Evolutionary conservation across 2,113 vertebrate genomes (phyloP).

Genomic region (Hydropotes inermis): DNA sequence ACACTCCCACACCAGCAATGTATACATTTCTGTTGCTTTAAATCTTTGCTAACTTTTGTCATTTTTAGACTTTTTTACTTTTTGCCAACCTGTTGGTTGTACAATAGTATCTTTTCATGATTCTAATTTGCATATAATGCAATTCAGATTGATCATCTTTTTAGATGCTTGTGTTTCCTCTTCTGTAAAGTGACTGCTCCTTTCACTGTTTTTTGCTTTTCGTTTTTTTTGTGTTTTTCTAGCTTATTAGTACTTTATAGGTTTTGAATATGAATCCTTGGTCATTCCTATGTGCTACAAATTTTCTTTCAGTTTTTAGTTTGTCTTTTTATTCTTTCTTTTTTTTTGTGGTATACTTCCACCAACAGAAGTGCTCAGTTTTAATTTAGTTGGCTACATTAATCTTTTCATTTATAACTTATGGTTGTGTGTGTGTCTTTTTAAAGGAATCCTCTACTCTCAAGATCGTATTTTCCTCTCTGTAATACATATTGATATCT

Average conservation of each 20-base stretch:
- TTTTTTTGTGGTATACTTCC: neutral
- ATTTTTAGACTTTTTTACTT: neutral
- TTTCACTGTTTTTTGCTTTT: neutral
- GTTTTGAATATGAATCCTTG: neutral
- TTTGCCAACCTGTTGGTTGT: neutral
- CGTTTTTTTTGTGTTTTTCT: neutral
- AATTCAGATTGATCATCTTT: neutral
- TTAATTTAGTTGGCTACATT: neutral
- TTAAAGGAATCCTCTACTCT: neutral
- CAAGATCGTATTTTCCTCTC: neutral
- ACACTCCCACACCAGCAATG: neutral
- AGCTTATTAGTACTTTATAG: neutral
- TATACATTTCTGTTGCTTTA: neutral
- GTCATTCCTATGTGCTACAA: neutral
- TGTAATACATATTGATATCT: neutral
- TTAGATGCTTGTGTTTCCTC: neutral
- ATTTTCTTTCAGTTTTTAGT: constrained; percentile 4
- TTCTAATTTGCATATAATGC: neutral
- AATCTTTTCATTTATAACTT: neutral
- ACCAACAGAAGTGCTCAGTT: neutral
- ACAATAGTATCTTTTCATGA: neutral
- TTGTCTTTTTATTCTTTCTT: neutral
- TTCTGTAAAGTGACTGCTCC: neutral
- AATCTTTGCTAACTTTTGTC: neutral
- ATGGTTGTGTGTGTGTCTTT: neutral